A percentile compares a stretch with the other conserved stretches of the same genome.
Conservation (phyloP, 2,797 vertebrate genomes). For the Pagetopsis macropterus region DNA sequence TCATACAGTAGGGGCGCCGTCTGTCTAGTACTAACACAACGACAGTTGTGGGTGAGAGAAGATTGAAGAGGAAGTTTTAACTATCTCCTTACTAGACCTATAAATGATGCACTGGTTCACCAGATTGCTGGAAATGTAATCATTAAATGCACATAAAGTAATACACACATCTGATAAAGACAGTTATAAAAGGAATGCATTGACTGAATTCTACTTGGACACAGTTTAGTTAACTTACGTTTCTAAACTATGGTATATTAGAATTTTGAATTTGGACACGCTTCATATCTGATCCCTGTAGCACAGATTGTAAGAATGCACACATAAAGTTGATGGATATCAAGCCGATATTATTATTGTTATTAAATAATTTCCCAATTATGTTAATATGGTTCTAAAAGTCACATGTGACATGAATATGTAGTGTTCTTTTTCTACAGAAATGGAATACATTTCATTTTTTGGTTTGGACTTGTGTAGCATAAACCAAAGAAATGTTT, state of each 20-base stretch:
- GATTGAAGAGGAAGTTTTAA: not conserved
- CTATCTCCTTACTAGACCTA: not conserved
- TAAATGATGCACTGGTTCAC: not conserved
- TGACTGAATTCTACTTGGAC: constrained; percentile 24
- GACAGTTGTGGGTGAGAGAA: not conserved
- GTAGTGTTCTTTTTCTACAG: not conserved
- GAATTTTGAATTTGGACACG: constrained; percentile 5
- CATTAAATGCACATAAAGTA: not conserved
- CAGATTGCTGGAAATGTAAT: constrained; percentile 5
- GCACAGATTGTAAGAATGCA: not conserved
- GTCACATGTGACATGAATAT: not conserved
- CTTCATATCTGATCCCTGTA: not conserved
- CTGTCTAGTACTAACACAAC: not conserved
- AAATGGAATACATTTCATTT: not conserved
- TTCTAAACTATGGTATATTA: not conserved
- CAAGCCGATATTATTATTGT: not conserved
- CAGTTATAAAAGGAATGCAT: constrained; percentile 23
- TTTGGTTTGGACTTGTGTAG: not conserved
- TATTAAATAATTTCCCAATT: not conserved
- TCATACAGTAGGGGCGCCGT: constrained; percentile 3
- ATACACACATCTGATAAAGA: constrained; percentile 12
- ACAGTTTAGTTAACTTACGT: not conserved
- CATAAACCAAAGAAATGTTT: not conserved
- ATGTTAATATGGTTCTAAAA: constrained; percentile 1
- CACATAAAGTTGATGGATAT: not conserved